Evolutionary conservation across 2,797 vertebrate species (phyloP).

Genomic region (Rhynchotus rufescens): DNA sequence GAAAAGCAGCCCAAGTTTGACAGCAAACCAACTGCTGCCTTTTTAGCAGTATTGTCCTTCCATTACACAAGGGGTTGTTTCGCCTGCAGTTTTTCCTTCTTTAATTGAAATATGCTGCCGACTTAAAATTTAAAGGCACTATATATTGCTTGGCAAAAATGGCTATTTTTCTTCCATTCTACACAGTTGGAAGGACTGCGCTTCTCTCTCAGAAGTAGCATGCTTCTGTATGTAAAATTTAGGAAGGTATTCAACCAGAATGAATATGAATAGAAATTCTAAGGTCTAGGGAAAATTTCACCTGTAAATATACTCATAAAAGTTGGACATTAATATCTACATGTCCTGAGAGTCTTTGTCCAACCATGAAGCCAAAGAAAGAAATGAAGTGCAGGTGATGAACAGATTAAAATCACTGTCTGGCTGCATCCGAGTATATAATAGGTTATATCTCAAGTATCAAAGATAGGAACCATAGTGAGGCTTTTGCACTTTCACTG

Average conservation of each 20-base stretch:
- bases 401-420: background rate
- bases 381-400: background rate
- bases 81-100: background rate
- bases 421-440: background rate
- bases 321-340: background rate
- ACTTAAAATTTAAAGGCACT: background rate
- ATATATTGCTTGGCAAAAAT: background rate
- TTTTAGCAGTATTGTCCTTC: background rate
- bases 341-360: background rate
- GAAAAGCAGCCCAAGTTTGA: background rate
- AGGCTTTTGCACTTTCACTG: background rate
- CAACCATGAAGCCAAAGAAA: background rate
- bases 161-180: background rate
- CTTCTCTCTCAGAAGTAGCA: background rate
- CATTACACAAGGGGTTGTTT: background rate
- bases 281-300: background rate
- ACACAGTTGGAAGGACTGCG: background rate
- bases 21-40: background rate
- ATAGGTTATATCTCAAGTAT: background rate
- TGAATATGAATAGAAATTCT: background rate
- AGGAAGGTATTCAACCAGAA: background rate
- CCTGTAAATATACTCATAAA: background rate
- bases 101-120: background rate
- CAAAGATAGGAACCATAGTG: accelerated
- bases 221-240: background rate